These are phyloP conservation scores for Drosophila fuyamai DNA, from an alignment of 1,140 invertebrate genomes.

Conservation along the genomic window DNA sequence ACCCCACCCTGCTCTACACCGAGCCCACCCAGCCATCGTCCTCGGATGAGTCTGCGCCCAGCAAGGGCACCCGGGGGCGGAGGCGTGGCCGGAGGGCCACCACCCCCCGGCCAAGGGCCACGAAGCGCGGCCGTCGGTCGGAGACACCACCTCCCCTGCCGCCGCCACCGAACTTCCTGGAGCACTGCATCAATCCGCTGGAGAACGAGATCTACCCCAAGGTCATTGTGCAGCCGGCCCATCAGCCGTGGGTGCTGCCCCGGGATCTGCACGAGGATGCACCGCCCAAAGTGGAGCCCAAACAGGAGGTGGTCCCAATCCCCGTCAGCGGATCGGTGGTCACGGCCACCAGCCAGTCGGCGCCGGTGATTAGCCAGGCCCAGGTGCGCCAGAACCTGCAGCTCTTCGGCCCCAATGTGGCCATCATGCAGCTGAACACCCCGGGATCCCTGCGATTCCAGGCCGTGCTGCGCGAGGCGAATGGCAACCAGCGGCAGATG, in stretches of 20 bases:
- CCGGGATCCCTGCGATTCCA: neutral
- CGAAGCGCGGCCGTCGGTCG: neutral
- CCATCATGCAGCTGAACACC: neutral
- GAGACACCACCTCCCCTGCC: slow-evolving; percentile 11
- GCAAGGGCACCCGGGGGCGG: neutral
- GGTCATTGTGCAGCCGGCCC: slow-evolving; percentile 28
- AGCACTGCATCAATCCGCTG: slow-evolving; percentile 28
- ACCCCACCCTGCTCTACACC: neutral
- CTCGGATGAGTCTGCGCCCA: too few relatives aligned
- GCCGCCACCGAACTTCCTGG: slow-evolving; percentile 18
- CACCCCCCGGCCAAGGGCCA: neutral
- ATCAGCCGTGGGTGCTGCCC: slow-evolving; percentile 14
- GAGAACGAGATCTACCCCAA: slow-evolving; percentile 32
- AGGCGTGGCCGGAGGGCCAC: neutral
- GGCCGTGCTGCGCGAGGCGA: slow-evolving; percentile 4
- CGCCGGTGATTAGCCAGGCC: neutral
- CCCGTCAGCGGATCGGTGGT: neutral
- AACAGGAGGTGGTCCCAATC: neutral
- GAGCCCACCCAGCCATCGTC: neutral
- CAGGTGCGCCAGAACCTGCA: slow-evolving; percentile 2
- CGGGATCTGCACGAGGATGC: neutral
- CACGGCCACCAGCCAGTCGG: neutral
- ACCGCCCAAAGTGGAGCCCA: too few relatives aligned
- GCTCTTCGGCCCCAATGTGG: slow-evolving; percentile 24
- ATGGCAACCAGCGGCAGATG: slow-evolving; percentile 1